Evolutionary conservation across 2,888 invertebrate genomes (phyloP).

Genomic region (Hetaerina titia): DNA sequence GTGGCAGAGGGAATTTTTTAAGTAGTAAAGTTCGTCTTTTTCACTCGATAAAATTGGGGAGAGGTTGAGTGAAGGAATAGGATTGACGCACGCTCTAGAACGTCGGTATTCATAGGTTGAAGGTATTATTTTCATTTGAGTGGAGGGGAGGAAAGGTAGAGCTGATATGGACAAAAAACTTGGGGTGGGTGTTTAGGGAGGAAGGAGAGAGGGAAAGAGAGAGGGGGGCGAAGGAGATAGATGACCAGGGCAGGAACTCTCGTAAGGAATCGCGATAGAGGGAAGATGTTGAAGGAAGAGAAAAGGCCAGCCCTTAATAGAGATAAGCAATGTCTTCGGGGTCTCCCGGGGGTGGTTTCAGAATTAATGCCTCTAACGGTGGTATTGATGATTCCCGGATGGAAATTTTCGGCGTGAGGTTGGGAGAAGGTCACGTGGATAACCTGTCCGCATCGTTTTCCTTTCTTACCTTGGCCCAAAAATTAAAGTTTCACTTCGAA

Average conservation of each 20-base stretch:
- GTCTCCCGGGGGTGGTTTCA: not conserved
- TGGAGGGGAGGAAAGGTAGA: not conserved
- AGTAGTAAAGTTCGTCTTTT: no score
- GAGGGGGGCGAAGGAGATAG: not conserved
- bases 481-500: not conserved
- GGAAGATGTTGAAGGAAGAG: slow-evolving; percentile 37
- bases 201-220: not conserved
- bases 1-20: no score
- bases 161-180: not conserved
- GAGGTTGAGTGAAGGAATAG: no score
- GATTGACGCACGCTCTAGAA: not conserved
- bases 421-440: slow-evolving; percentile 22
- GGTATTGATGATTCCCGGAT: slow-evolving; percentile 31
- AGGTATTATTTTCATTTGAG: not conserved
- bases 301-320: slow-evolving; percentile 39
- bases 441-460: slow-evolving; percentile 21
- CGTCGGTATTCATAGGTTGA: not conserved
- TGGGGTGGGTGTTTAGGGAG: not conserved
- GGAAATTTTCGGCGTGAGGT: slow-evolving; percentile 1
- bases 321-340: slow-evolving; percentile 47
- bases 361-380: slow-evolving; percentile 29
- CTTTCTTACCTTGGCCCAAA: not conserved
- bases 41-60: no score
- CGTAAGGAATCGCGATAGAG: not conserved
- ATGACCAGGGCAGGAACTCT: not conserved